Percentiles rank a stretch among this genome's conserved stretches.
Conservation (phyloP, 1,140 invertebrate genomes). For the honey bee (Apis mellifera) region Amel_HAv3.1 CM009940.2:6091001-6091500, state of each 20-base stretch:
- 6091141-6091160: no score
- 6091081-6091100: no score
- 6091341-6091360: conserved; percentile 47
- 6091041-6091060: no score
- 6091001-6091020: no score
- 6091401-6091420: no score
- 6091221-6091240: background rate
- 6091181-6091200: background rate
- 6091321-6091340: conserved; percentile 52
- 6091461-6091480: background rate
- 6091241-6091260: conserved; percentile 16
- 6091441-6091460: background rate
- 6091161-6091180: background rate
- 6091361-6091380: conserved; percentile 30
- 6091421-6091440: conserved; percentile 13
- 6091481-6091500: background rate
- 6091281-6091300: conserved; percentile 34
- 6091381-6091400: background rate
- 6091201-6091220: background rate
- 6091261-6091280: conserved; percentile 33
- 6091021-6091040: no score
- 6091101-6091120: no score
- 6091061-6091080: no score
- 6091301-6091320: conserved; percentile 37
- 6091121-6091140: no score